A percentile compares a stretch with the other conserved stretches of the same genome.
Evolutionary conservation across 1,140 invertebrate genomes (phyloP).

Genomic region (Drosophila biarmipes): DNA sequence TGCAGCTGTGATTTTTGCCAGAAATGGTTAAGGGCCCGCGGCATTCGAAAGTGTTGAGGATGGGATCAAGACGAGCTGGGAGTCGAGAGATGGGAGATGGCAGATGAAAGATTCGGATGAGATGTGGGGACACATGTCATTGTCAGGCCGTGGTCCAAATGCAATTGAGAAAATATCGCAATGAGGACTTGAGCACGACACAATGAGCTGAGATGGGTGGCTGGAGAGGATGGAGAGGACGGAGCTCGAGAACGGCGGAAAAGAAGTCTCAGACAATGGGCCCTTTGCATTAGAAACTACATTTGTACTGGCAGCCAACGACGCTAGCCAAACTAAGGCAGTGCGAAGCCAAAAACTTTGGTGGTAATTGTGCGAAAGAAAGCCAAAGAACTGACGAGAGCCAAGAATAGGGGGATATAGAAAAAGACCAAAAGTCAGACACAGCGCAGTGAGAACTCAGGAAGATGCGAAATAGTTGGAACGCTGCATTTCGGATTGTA

Average conservation of each 20-base stretch:
- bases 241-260: constrained; percentile 27
- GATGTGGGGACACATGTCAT: constrained; percentile 41
- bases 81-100: constrained; percentile 4
- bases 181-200: constrained; percentile 67
- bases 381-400: constrained; percentile 24
- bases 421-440: constrained; percentile 29
- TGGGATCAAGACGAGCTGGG: constrained; percentile 29
- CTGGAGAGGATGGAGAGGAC: not conserved
- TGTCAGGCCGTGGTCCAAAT: constrained; percentile 45
- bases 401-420: constrained; percentile 6
- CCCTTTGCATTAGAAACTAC: constrained; percentile 44
- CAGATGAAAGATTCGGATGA: not conserved
- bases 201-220: constrained; percentile 21
- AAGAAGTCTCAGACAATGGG: constrained; percentile 52
- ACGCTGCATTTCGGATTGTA: too few species aligned
- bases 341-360: not conserved
- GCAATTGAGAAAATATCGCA: constrained; percentile 65
- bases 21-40: constrained; percentile 8
- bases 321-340: constrained; percentile 8
- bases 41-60: constrained; percentile 31
- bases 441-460: not conserved
- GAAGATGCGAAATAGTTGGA: not conserved
- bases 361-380: constrained; percentile 26
- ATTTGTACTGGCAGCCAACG: constrained; percentile 10
- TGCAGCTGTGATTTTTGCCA: constrained; percentile 1